Evolutionary conservation across 2,888 invertebrate genomes (phyloP), one percentile per base, ranked within the genome.

Genomic region (Prosopocoilus inquinatus): DNA sequence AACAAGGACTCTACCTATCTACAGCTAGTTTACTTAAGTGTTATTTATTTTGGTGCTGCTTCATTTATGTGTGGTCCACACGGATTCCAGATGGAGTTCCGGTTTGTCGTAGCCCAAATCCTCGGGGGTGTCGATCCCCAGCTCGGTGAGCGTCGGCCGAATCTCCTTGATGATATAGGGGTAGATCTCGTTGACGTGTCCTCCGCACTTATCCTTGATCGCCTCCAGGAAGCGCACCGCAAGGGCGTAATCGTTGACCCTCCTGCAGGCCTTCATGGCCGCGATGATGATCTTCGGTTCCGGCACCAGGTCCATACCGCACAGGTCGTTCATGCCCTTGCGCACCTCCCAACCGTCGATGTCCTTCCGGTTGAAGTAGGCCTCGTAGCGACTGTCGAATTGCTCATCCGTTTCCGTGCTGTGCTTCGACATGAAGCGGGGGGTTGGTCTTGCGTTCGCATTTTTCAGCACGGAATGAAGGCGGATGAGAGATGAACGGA

Each of bases 41-140:
- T 45, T 52, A 47, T 53, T n/a, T 50, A 61, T 60, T 48, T 74
- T 69, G 75, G 68, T 83, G 81, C 69, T 87, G n/a, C 82, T 56
- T 91, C 87, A 71, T 84, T 89, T 54, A 90, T 87, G 20, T 4
- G 20, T 28, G 20, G 20, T 28, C 20, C 20, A 28, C 7, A 28
- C 5, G 69, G 83, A 84, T 69, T 87, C 79, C 64, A 94, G 81
- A 59, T 91, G 94, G 76, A 98, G 80, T 80, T 99, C 97, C 55
- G 98, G 99, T 79, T 95, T 91, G 79, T 97, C 96, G 71, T 94
- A 97, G 59, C 97, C 97, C 70, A 99, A 82, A 74, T 98, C 94
- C 76, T 97, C 97, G 0, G 91, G 92, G 32, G 97, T 96, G 52
- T 87, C 87, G 66, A 99, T 88, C 45, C 99, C 98, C 56, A 99